Base-by-base conservation (phyloP, 2,888 invertebrate genomes). In the Drosophila limbata region DNA sequence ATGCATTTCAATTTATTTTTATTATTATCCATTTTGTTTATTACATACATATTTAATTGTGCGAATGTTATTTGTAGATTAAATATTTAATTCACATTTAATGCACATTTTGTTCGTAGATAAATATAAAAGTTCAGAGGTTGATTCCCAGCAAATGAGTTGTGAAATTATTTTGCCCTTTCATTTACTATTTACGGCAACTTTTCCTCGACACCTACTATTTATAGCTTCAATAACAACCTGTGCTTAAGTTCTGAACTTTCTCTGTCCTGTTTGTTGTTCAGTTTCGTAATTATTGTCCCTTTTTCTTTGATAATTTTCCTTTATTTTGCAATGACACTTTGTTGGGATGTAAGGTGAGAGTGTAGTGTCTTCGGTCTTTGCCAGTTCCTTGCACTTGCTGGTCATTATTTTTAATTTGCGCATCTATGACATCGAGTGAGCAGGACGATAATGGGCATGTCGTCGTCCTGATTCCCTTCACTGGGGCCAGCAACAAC, bases 371-470 rank as follows among this genome's bases (percentile, higher is more conserved):
- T 19, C 47, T 51, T 55, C 31, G 44, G 37, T 19, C 8, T 44
- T 35, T 15, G 17, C 9, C 4, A 17, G 62, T 28, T 52, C 28
- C 42, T 25, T 44, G 21, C 21, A 60, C 56, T 25, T 40, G 57
- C 51, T 56, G 68, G 74, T 79, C 79, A 79, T 83, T 84, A 77
- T 69, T 83, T 84, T 86, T 81, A 85, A 84, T 83, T 84, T 81
- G 74, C 73, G 57, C 77, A 74, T 83, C 86, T 69, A 81, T 84
- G 84, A 74, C 84, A 74, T 51, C 47, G 40, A 37, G 15, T 59
- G 28, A 33, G 45, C 15, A 35, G 19, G 55, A 39, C 8, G 15
- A 42, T 45, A 37, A 35, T n/a, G 28, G 45, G 48, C 56, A 21
- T 50, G 51, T 61, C 31, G 40, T 17, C 39, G 61, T 11, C 4